Evolutionary conservation across 1,140 invertebrate species (phyloP), one percentile per base, ranked within the genome.

Genomic region (Palaemon carinicauda): DNA sequence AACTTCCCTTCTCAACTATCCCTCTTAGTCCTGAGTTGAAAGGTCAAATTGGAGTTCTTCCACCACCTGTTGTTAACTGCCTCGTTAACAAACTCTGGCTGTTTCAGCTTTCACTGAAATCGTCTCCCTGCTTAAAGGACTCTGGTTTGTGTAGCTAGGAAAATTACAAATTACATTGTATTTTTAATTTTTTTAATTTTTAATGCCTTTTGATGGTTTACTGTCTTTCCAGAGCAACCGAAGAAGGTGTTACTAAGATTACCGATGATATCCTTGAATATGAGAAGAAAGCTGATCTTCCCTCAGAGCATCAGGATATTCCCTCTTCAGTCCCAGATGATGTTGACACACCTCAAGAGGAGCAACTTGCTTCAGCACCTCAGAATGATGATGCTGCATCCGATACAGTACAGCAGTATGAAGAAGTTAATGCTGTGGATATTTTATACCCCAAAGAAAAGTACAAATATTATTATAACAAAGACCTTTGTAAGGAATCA

Each of bases 391-490:
- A 71, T 7, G n/a, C 7, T 73, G 50, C 21, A 21, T 21, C 82
- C 19, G 52, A 71, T 17, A 15, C 60, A 12, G 54, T 78, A n/a
- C 54, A 69, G 7, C 86, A 83, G 9, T 83, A 82, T 50, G 80
- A 83, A 50, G 87, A 83, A 73, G 81, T 88, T 27, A 83, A 83
- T 83, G 81, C 82, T 27, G 71, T 84, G 21, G 87, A 83, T 79
- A 83, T 84, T 14, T 60, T 84, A 3, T 88, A 83, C 50, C 87
- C 82, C 14, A 88, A 84, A 60, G 87, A 83, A 51, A 88, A 84
- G 50, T 88, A 84, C 21, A 88, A 84, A 31, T 88, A 83, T 33
- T 88, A 84, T 73, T 88, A 82, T 79, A 80, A 88, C 29, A 88
- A 88, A 71, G 87, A 88, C 1, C 51, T 88, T 24, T 83, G 82